Conservation (phyloP, 2,113 vertebrate species). For the Nesogale talazaci region DNA sequence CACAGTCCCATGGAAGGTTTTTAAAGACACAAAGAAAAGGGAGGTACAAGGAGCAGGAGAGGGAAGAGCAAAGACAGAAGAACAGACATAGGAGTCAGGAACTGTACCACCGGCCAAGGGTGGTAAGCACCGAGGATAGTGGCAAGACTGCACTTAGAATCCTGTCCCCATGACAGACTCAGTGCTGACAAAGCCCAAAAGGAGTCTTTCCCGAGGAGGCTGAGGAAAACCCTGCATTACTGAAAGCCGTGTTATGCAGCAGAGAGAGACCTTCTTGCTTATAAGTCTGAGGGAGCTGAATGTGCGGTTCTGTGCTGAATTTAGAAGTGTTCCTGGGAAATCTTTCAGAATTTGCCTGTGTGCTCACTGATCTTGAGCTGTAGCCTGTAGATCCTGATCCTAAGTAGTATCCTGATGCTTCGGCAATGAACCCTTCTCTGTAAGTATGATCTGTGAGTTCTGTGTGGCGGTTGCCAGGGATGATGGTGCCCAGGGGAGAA, state of each 20-base stretch:
- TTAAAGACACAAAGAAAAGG: too few species aligned
- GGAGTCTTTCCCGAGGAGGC: neutral
- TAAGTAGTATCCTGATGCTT: neutral
- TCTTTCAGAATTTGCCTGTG: neutral
- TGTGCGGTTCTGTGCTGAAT: neutral
- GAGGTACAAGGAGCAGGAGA: too few species aligned
- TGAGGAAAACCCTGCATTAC: neutral
- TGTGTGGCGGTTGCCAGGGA: neutral
- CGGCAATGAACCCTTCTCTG: neutral
- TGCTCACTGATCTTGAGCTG: neutral
- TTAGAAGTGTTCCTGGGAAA: neutral
- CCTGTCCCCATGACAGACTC: too few species aligned
- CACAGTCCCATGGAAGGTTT: too few species aligned
- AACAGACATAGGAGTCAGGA: too few species aligned
- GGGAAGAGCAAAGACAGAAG: too few species aligned
- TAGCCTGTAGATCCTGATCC: neutral
- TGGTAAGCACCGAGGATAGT: neutral
- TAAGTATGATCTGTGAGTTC: neutral
- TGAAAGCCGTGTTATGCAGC: neutral
- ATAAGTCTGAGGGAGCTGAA: neutral
- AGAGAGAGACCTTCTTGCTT: neutral
- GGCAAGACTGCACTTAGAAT: neutral
- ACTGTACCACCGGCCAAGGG: neutral
- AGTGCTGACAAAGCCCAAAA: neutral
- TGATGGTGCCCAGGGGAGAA: neutral